A percentile compares a stretch with the other conserved stretches of the same genome.
Evolutionary conservation across 2,113 vertebrate species (phyloP).

Genomic region (Tetrao urogallus): DNA sequence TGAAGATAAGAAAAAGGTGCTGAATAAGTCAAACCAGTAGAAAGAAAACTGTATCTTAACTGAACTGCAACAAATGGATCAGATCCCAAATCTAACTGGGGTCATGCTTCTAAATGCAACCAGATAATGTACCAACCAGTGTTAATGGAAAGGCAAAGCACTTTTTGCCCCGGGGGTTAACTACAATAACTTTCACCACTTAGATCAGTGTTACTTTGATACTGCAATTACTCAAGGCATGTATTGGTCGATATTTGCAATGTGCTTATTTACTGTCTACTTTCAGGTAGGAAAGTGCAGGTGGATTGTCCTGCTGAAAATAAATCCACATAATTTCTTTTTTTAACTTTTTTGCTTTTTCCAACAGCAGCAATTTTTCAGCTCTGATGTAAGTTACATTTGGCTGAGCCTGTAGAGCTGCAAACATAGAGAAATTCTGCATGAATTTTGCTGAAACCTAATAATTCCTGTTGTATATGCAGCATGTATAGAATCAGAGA

Average conservation of each 20-base stretch:
- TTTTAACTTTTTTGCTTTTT: slow-evolving; percentile 29
- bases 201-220: slow-evolving; percentile 46
- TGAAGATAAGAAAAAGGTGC: not conserved
- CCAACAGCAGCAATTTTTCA: slow-evolving; percentile 33
- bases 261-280: slow-evolving; percentile 60
- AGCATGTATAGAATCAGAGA: not conserved
- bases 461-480: slow-evolving; percentile 23
- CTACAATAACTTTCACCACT: slow-evolving; percentile 43
- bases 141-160: slow-evolving; percentile 47
- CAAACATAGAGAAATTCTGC: not conserved
- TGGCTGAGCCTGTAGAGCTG: slow-evolving; percentile 47
- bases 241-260: slow-evolving; percentile 56
- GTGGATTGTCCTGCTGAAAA: slow-evolving; percentile 52
- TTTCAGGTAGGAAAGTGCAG: slow-evolving; percentile 38
- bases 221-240: slow-evolving; percentile 63
- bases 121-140: slow-evolving; percentile 21
- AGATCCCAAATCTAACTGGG: slow-evolving; percentile 3
- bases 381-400: slow-evolving; percentile 2
- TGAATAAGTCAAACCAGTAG: slow-evolving; percentile 3
- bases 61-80: slow-evolving; percentile 29
- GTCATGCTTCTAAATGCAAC: slow-evolving; percentile 46
- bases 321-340: slow-evolving; percentile 57
- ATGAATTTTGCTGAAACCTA: slow-evolving; percentile 43
- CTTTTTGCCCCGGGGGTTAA: slow-evolving; percentile 48
- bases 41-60: not conserved